Evolutionary conservation across 1,140 invertebrate genomes (phyloP).

Genomic region (Psilanteris sp.): DNA sequence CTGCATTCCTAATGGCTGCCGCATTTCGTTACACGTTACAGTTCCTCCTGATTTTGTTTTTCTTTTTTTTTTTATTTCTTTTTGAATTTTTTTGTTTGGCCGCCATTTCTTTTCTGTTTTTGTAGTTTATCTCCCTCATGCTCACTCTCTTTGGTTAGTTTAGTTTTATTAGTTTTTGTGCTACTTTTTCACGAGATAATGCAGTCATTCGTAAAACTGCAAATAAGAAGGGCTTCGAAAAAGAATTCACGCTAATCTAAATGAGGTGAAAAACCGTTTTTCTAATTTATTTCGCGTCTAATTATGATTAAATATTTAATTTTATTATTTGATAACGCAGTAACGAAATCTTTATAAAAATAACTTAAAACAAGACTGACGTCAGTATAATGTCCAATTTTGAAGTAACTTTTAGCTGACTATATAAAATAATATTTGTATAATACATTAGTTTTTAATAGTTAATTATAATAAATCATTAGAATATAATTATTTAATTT

Average conservation of each 20-base stretch:
- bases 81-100: not conserved
- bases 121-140: constrained; percentile 27
- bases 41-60: constrained; percentile 1
- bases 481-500: too few relatives aligned
- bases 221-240: constrained; percentile 17
- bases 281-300: not conserved
- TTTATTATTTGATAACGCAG: not conserved
- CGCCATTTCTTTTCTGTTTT: constrained; percentile 10
- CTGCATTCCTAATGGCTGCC: constrained; percentile 24
- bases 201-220: constrained; percentile 20
- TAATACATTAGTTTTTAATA: too few relatives aligned
- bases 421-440: too few relatives aligned
- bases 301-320: not conserved
- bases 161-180: constrained; percentile 22
- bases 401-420: too few relatives aligned
- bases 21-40: constrained; percentile 16
- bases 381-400: too few relatives aligned
- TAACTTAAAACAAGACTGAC: too few relatives aligned
- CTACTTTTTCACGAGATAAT: constrained; percentile 20
- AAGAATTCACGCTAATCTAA: constrained; percentile 1
- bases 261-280: constrained; percentile 1
- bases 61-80: constrained; percentile 12
- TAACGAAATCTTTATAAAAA: constrained; percentile 15
- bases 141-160: not conserved
- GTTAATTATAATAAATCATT: too few relatives aligned